phyloP scores from a whole-genome alignment of 2,888 invertebrate species.

The Formica aserva region DNA sequence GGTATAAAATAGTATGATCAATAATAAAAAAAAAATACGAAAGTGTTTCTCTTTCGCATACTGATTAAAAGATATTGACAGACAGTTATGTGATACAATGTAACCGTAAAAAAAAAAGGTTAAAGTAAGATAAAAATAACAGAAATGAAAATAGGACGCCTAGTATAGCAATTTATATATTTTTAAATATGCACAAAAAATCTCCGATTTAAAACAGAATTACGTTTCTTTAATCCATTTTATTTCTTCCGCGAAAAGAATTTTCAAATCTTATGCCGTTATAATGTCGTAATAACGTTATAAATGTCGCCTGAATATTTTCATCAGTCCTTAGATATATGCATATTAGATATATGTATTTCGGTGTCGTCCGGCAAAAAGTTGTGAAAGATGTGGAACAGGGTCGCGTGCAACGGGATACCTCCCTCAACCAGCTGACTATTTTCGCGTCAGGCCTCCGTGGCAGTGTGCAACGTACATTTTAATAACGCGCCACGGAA shows the following conservation, averaged over 20 bases:
- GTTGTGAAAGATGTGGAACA: slow-evolving; percentile 30
- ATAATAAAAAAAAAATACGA: neutral
- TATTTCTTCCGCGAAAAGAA: neutral
- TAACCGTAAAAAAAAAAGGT: neutral
- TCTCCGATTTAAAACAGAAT: neutral
- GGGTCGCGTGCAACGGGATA: neutral
- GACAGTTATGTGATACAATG: neutral
- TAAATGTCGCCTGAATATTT: slow-evolving; percentile 6
- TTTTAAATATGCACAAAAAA: neutral
- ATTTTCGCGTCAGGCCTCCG: slow-evolving; percentile 51
- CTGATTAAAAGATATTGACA: slow-evolving; percentile 10
- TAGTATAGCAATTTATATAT: neutral
- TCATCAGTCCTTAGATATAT: slow-evolving; percentile 9
- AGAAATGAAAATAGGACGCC: slow-evolving; percentile 18
- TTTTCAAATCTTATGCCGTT: neutral
- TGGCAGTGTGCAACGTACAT: slow-evolving; percentile 71
- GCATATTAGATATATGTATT: neutral
- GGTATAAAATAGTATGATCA: neutral
- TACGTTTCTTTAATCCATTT: slow-evolving; percentile 7
- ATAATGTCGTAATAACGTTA: neutral
- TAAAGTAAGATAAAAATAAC: neutral
- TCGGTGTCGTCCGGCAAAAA: slow-evolving; percentile 16
- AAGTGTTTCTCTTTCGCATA: neutral
- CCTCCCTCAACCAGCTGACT: slow-evolving; percentile 13
- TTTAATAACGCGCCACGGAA: slow-evolving; percentile 79